phyloP scores from a whole-genome alignment of 2,888 invertebrate species.

The Gandaritis pyraliata region DNA sequence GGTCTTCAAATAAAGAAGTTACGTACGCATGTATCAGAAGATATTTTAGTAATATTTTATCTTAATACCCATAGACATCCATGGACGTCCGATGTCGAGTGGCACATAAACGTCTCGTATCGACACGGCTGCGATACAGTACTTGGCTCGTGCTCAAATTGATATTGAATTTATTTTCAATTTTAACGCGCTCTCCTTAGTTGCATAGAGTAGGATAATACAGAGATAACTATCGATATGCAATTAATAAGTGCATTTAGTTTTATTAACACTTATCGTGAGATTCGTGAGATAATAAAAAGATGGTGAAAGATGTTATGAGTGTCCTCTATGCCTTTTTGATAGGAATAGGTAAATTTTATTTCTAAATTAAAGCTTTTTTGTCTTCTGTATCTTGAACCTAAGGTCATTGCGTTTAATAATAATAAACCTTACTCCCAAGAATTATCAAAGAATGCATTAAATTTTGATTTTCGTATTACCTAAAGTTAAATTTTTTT shows the following conservation, averaged over 20 bases:
- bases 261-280: too few relatives aligned
- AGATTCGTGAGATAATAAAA: not conserved
- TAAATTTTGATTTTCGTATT: too few relatives aligned
- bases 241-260: too few relatives aligned
- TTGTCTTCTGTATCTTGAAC: too few relatives aligned
- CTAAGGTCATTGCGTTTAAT: too few relatives aligned
- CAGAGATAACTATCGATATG: constrained; percentile 45
- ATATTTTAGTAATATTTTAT: constrained; percentile 8
- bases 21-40: not conserved
- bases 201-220: constrained; percentile 53
- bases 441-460: too few relatives aligned
- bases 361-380: too few relatives aligned
- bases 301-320: too few relatives aligned
- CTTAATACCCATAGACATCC: constrained; percentile 21
- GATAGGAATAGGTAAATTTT: too few relatives aligned
- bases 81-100: constrained; percentile 62
- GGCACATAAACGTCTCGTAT: constrained; percentile 75
- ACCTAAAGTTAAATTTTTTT: too few relatives aligned
- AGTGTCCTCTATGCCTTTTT: too few relatives aligned
- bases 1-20: not conserved
- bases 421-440: too few relatives aligned
- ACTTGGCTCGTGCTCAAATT: constrained; percentile 84
- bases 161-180: constrained; percentile 85
- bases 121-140: constrained; percentile 72
- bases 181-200: constrained; percentile 83